Base-by-base conservation (phyloP, 2,888 invertebrate genomes). In the Blastobasis lacticolella region DNA sequence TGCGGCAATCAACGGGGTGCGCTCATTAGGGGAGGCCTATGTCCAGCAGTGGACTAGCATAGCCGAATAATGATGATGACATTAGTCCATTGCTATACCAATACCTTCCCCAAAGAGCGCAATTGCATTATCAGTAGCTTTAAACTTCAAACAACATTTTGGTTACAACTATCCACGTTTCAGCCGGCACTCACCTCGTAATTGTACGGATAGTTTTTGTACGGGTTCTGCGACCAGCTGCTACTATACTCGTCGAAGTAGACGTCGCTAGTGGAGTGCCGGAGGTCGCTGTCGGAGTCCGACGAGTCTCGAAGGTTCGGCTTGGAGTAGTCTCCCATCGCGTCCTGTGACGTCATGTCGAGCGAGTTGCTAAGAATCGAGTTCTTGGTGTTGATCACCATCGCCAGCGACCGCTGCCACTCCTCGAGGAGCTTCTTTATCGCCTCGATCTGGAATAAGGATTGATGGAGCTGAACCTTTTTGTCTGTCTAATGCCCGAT, bases 371-470 rank as follows among this genome's bases (percentile, higher is more conserved):
- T 50, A 50, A 80, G 79, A 36, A 76, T 62, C 5, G 73, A 69
- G 51, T 78, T 55, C 58, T 78, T 78, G 55, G 66, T 75, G 53
- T 80, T 78, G 51, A 81, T 76, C 42, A 82, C 84, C 72, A 73
- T 75, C 55, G 72, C 80, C 3, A 88, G 61, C 4, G 77, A 71
- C 53, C 79, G 78, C 57, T 87, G 83, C 86, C 87, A 87, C 51
- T 81, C 79, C 56, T 84, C 80, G 50, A 88, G 59, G 5, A 81
- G 60, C 49, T 76, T 78, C 57, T 80, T 83, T 50, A 81, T 76
- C 53, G 57, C 73, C 52, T 83, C 82, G 73, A 80, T 81, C 86
- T 87, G 61, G 46, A 71, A 73, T 37, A 48, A 23, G 23, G 3
- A 23, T 23, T 23, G 23, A 2, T 23, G 23, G 23, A 3, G 23